Percentiles rank a stretch among this genome's conserved stretches.
These are phyloP conservation scores for Aotus griseimembra DNA, from an alignment of 2,797 vertebrate species.

Conservation along the genomic window DNA sequence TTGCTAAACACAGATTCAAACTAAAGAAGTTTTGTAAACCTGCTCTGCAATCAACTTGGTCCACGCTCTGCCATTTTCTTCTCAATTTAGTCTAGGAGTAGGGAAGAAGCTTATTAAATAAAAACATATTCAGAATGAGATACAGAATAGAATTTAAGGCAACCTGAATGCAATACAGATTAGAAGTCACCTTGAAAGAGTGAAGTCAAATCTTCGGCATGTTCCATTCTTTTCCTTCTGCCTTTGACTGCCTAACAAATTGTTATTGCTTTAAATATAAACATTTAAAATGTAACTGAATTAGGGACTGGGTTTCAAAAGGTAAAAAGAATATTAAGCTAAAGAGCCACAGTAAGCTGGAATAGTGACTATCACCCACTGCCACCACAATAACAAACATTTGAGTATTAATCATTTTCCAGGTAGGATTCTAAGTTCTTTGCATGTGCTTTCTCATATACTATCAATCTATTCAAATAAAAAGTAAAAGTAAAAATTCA, in stretches of 20 bases:
- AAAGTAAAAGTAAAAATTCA: background rate
- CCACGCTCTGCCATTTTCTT: background rate
- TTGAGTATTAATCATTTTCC: background rate
- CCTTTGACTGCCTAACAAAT: background rate
- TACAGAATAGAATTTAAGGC: background rate
- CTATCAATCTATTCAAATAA: background rate
- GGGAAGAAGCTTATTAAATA: background rate
- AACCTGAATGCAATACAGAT: background rate
- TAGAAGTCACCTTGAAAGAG: background rate
- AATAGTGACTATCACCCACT: background rate
- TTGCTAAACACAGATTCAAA: background rate
- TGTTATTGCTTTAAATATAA: slow-evolving; percentile 15
- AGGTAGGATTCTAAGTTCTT: background rate
- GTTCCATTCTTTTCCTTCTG: slow-evolving; percentile 19
- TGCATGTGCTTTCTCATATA: background rate
- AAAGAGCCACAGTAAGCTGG: background rate
- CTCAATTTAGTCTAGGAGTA: background rate
- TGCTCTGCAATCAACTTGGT: background rate
- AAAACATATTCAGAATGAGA: background rate
- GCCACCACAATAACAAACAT: background rate
- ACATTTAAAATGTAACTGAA: slow-evolving; percentile 4
- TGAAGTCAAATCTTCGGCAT: background rate
- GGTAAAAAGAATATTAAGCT: background rate
- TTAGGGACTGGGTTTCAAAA: slow-evolving; percentile 26
- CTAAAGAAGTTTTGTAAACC: background rate